phyloP scores from a whole-genome alignment of 2,113 vertebrate species.

The Sceloporus undulatus region DNA sequence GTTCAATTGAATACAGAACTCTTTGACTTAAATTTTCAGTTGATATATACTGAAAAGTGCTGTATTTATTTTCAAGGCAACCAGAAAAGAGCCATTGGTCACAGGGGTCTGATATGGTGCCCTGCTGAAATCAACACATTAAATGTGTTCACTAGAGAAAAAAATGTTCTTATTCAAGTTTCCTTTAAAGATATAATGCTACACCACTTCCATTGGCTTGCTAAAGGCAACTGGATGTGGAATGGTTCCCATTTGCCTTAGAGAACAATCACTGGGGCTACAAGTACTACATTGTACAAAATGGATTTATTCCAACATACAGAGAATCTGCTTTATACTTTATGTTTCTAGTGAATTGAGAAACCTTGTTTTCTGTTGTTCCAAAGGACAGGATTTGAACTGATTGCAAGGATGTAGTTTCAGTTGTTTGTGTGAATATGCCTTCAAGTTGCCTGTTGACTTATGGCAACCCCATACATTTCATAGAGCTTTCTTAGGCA shows the following conservation, averaged over 20 bases:
- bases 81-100: neutral
- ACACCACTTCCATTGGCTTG: neutral
- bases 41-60: neutral
- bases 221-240: neutral
- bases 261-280: neutral
- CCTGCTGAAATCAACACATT: neutral
- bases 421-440: too few relatives aligned
- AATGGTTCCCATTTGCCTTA: neutral
- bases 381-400: too few relatives aligned
- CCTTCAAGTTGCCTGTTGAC: too few relatives aligned
- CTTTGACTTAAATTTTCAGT: constrained; percentile 18
- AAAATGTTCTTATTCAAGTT: neutral
- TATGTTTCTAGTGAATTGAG: neutral
- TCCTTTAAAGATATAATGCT: neutral
- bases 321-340: neutral
- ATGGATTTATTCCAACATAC: neutral
- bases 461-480: too few relatives aligned
- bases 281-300: neutral
- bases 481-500: too few relatives aligned
- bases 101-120: neutral
- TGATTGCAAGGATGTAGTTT: too few relatives aligned
- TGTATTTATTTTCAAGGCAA: constrained; percentile 5
- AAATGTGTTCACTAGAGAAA: neutral
- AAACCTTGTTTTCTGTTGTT: too few relatives aligned
- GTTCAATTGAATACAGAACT: neutral